These are phyloP conservation scores for Siniperca scherzeri DNA, from an alignment of 2,797 vertebrate genomes.

Conservation along the genomic window DNA sequence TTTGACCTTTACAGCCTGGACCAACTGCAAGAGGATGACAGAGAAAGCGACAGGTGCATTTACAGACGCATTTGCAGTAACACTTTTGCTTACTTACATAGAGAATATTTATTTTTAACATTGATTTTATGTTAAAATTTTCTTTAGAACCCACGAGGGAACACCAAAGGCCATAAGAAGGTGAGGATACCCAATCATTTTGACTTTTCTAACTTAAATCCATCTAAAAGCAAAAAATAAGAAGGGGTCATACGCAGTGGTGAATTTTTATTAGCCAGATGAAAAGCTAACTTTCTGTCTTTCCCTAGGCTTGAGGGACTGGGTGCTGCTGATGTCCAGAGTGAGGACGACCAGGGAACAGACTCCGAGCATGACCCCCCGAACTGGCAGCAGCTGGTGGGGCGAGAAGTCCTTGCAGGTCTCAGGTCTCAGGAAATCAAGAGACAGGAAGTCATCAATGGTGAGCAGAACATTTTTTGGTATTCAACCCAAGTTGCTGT, in stretches of 20 bases:
- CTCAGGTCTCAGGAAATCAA: slow-evolving; percentile 94
- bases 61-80: not conserved
- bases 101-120: slow-evolving; percentile 10
- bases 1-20: slow-evolving; percentile 91
- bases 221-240: not conserved
- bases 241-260: not conserved
- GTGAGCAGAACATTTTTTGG: slow-evolving; percentile 77
- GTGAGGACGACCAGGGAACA: slow-evolving; percentile 93
- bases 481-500: slow-evolving; percentile 2
- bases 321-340: slow-evolving; percentile 88
- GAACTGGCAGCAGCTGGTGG: slow-evolving; percentile 96
- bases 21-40: slow-evolving; percentile 93
- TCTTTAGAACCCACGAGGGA: slow-evolving; percentile 89
- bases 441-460: slow-evolving; percentile 96
- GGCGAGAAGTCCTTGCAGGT: slow-evolving; percentile 89
- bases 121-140: slow-evolving; percentile 8
- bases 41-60: slow-evolving; percentile 92
- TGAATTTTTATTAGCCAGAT: not conserved
- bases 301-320: slow-evolving; percentile 87
- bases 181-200: slow-evolving; percentile 77
- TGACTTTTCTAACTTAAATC: slow-evolving; percentile 10
- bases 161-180: slow-evolving; percentile 93
- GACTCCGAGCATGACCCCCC: slow-evolving; percentile 92
- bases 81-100: not conserved
- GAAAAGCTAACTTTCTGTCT: not conserved